Evolutionary conservation across 2,113 vertebrate genomes (phyloP).

Genomic region (Leucoraja erinaceus): DNA sequence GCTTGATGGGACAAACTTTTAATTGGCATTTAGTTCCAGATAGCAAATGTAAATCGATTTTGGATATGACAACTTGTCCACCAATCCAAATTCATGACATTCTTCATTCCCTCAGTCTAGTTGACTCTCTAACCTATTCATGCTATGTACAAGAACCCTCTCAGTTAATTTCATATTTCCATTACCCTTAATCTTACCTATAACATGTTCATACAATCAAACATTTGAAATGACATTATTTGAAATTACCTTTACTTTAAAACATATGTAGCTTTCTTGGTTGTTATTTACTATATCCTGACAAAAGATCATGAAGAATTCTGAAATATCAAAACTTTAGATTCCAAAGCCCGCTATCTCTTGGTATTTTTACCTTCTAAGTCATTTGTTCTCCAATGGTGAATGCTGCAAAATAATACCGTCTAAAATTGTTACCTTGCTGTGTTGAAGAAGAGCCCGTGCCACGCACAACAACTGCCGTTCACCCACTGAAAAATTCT

Average conservation of each 20-base stretch:
- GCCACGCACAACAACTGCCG: slow-evolving; percentile 67
- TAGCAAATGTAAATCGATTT: too few species aligned
- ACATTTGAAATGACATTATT: not conserved
- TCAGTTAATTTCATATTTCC: not conserved
- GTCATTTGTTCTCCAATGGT: not conserved
- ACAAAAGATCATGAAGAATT: not conserved
- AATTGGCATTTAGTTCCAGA: too few species aligned
- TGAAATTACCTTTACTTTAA: not conserved
- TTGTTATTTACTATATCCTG: not conserved
- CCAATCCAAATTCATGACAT: not conserved
- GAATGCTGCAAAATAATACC: not conserved
- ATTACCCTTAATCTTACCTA: not conserved
- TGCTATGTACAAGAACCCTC: not conserved
- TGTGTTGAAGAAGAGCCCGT: slow-evolving; percentile 66
- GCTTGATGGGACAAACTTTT: not conserved
- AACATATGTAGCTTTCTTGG: not conserved
- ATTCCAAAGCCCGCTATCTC: not conserved
- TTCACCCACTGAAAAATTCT: slow-evolving; percentile 72
- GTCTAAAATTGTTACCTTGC: slow-evolving; percentile 56
- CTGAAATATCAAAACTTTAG: not conserved
- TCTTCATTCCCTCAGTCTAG: not conserved
- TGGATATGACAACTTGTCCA: not conserved
- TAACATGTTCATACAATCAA: not conserved
- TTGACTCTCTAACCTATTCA: not conserved
- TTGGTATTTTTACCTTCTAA: not conserved